Base-by-base conservation (phyloP, 2,888 invertebrate species). In the Automeris io region DNA sequence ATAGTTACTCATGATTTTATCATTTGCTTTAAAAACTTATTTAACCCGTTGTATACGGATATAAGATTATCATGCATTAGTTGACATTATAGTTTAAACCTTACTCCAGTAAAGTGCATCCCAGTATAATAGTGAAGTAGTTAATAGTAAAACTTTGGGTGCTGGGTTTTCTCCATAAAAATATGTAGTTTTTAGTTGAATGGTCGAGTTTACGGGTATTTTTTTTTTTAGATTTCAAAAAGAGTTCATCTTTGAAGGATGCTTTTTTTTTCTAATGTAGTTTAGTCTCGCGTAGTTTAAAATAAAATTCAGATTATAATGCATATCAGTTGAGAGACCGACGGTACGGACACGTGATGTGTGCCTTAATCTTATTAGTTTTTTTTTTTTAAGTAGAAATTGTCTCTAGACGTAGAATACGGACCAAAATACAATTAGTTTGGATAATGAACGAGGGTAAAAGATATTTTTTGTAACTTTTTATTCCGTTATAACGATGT, bases 381-480 rank as follows among this genome's bases (percentile, higher is more conserved):
- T 56, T 58, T 51, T 47, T 45, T 34, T 44, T 45, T 58, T 55
- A 42, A 59, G 64, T 61, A 60, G 57, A 52, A 51, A 61, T 53
- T 31, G 22, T 37, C 37, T 63, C 63, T 70, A 57, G 57, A 42
- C 48, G 69, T 74, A 79, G 77, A 59, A 57, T 61, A 76, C 66
- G 83, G 83, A 83, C 83, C 83, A 83, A 82, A 65, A 51, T 54
- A 60, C 62, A 29, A 67, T 68, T 74, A 71, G 70, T 74, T 77
- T 61, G 47, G 47, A 58, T 63, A 70, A 63, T 62, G 62, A 58
- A 56, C 9, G 16, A 29, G 29, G 16, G 16, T 29, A 29, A 16
- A 70, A 66, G 65, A 77, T 81, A 82, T 83, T 79, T 83, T 83
- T 82, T 80, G 79, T 80, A 82, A 63, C 61, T 66, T 61, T 69